Evolutionary conservation across 30 jellyfish, hydroid and myxozoan species (phyloP), one percentile per base, ranked within the genome.

Genomic region (Pelagia noctiluca): DNA sequence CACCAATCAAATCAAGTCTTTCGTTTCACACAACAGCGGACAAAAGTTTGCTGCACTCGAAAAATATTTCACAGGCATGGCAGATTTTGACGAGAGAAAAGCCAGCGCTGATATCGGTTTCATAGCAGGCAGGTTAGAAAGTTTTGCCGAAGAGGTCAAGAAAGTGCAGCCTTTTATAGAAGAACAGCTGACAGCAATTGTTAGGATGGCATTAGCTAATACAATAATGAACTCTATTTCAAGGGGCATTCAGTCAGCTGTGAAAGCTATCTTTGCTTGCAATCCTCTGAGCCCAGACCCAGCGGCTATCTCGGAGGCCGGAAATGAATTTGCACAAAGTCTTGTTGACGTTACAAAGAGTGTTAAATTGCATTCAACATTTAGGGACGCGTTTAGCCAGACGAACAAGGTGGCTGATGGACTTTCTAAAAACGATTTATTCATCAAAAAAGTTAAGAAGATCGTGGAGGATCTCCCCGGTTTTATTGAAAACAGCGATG

Each of bases 31-130:
- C 24, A 73, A 79, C 2, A 30, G 74, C 18, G 71, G 81, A 29
- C 35, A 37, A 7, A 48, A 64, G 35, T 79, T 79, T 36, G 71
- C 75, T 50, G 76, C 75, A 13, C 76, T 79, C 61, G 90, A 79
- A 36, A 46, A 63, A 8, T 79, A 79, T 30, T 79, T 79, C 54
- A 1, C 33, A 8, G 90, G 76, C 35, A 31, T 79, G 5, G 90
- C 90, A 24, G 76, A 79, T n/a, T 79, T 79, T 62, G 90, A 79
- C 60, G 34, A 63, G 36, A 2, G 47, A 64, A 79, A 79, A 42
- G 76, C 75, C 12, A 62, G 29, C 28, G 90, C 90, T 26, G 90
- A 79, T 32, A 53, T 79, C 5, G 54, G 66, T 34, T 79, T 24
- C 10, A 79, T 79, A 1, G 64, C 26, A n/a, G 71, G 62, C 4